Percentiles rank a stretch among this genome's conserved stretches.
Evolutionary conservation across 1,140 invertebrate species (phyloP).

Genomic region (Formica selysi): DNA sequence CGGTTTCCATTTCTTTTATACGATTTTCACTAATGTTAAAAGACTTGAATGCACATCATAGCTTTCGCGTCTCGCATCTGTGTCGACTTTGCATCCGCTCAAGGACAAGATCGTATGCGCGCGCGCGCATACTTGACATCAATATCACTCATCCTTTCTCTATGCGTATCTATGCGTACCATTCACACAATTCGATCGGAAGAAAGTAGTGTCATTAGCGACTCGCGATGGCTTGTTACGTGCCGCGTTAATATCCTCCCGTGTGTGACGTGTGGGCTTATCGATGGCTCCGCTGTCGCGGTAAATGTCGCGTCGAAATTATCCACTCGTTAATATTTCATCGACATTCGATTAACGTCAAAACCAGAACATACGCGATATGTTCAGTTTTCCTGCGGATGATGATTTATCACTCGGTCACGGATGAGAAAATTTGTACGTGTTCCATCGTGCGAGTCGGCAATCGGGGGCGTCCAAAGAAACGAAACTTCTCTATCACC

Average conservation of each 20-base stretch:
- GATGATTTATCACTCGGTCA: conserved; percentile 63
- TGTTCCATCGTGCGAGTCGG: not conserved
- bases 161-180: not conserved
- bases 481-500: conserved; percentile 4
- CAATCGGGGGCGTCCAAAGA: not conserved
- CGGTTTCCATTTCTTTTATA: conserved; percentile 44
- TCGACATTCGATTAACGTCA: conserved; percentile 57
- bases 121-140: conserved; percentile 36
- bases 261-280: conserved; percentile 13
- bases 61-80: conserved; percentile 16
- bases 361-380: conserved; percentile 1
- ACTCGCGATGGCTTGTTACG: conserved; percentile 58
- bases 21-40: conserved; percentile 44
- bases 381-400: conserved; percentile 36
- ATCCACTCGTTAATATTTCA: conserved; percentile 71
- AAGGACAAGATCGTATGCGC: conserved; percentile 35
- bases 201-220: conserved; percentile 66
- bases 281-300: not conserved
- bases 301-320: conserved; percentile 52
- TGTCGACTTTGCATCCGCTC: conserved; percentile 60
- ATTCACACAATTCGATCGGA: conserved; percentile 21
- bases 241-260: conserved; percentile 54
- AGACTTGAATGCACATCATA: conserved; percentile 5
- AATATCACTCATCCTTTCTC: conserved; percentile 50
- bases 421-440: conserved; percentile 38